phyloP scores from a whole-genome alignment of 2,888 invertebrate genomes.

The Epirrhoe alternata region DNA sequence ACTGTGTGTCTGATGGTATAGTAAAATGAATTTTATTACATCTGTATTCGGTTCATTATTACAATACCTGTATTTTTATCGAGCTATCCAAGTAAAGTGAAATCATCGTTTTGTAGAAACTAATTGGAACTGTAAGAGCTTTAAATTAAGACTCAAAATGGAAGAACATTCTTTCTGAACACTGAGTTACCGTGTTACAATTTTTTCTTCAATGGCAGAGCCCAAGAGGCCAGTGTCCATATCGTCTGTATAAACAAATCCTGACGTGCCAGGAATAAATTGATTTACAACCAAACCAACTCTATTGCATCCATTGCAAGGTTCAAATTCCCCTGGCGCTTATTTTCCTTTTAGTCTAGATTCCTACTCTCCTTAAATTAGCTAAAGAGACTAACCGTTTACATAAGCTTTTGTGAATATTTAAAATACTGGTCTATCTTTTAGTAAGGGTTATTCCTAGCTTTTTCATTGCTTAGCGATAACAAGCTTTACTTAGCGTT shows the following conservation, averaged over 20 bases:
- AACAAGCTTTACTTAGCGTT: not conserved
- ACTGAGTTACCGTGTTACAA: not conserved
- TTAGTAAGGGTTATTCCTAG: conserved; percentile 9
- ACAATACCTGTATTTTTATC: not conserved
- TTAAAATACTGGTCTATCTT: conserved; percentile 32
- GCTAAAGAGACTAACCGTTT: conserved; percentile 45
- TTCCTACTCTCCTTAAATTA: conserved; percentile 50
- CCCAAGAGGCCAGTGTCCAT: conserved; percentile 43
- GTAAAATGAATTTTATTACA: not conserved
- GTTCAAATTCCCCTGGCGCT: conserved; percentile 35
- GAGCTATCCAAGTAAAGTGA: too few relatives aligned
- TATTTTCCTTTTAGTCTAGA: conserved; percentile 45
- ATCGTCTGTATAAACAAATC: conserved; percentile 34
- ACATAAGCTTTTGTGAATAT: conserved; percentile 43
- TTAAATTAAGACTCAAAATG: too few relatives aligned
- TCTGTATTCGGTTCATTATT: not conserved
- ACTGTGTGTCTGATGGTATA: conserved; percentile 1
- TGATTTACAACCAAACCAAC: conserved; percentile 39
- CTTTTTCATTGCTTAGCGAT: conserved; percentile 8
- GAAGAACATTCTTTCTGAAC: not conserved
- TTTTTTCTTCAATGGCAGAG: not conserved
- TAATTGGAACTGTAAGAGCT: too few relatives aligned
- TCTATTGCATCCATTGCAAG: conserved; percentile 14
- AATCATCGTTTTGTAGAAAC: too few relatives aligned
- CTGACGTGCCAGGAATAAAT: conserved; percentile 36